phyloP scores from a whole-genome alignment of 1,140 invertebrate species.

The Tetramorium alpestre region DNA sequence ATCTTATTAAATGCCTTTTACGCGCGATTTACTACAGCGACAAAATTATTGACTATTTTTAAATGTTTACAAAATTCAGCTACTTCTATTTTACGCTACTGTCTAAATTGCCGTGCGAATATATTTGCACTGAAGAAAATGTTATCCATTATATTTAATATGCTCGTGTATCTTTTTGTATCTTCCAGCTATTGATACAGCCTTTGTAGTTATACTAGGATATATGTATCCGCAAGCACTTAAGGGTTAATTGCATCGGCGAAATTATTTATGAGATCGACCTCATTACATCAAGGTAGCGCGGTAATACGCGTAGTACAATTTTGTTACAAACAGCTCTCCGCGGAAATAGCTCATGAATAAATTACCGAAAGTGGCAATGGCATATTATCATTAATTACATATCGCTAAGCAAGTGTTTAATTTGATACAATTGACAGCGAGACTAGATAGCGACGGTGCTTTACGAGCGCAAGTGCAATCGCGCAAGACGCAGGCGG shows the following conservation, averaged over 20 bases:
- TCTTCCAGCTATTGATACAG: background rate
- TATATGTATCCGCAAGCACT: slow-evolving; percentile 9
- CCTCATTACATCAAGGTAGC: slow-evolving; percentile 17
- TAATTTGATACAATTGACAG: slow-evolving; percentile 38
- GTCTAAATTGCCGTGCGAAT: background rate
- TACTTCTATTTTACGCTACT: background rate
- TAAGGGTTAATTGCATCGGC: slow-evolving; percentile 17
- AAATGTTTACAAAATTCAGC: background rate
- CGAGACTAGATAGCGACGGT: background rate
- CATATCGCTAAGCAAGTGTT: slow-evolving; percentile 13
- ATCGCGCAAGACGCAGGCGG: background rate
- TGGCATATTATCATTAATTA: slow-evolving; percentile 30
- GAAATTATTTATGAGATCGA: slow-evolving; percentile 48
- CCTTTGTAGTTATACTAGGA: slow-evolving; percentile 9
- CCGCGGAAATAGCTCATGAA: slow-evolving; percentile 38
- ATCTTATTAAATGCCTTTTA: slow-evolving; percentile 18
- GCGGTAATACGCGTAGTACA: slow-evolving; percentile 9
- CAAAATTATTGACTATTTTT: background rate
- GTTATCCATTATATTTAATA: slow-evolving; percentile 20
- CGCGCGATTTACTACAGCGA: background rate
- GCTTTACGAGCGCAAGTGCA: background rate
- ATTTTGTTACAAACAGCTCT: slow-evolving; percentile 32
- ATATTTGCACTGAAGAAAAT: background rate
- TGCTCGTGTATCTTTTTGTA: background rate
- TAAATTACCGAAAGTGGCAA: slow-evolving; percentile 52